phyloP scores from a whole-genome alignment of 2,113 vertebrate species.

The Leucoraja erinaceus region DNA sequence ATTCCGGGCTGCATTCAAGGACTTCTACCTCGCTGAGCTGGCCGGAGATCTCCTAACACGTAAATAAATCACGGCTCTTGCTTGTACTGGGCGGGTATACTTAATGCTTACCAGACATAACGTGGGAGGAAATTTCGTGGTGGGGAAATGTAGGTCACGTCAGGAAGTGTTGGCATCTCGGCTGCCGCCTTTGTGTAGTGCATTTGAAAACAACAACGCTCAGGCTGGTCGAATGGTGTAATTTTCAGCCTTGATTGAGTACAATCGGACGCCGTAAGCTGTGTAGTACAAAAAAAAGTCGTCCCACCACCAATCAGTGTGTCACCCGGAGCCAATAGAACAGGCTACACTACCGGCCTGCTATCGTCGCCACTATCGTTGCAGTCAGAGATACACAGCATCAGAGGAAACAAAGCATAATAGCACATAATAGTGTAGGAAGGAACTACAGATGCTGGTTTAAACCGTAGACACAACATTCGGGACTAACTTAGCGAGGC shows the following conservation, averaged over 20 bases:
- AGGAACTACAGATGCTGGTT: too few relatives aligned
- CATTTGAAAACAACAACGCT: constrained; percentile 5
- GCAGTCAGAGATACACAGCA: constrained; percentile 5
- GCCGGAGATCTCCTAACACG: neutral
- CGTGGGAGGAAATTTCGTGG: neutral
- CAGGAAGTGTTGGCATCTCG: neutral
- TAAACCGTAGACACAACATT: too few relatives aligned
- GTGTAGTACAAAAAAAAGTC: neutral
- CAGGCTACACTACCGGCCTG: constrained; percentile 1
- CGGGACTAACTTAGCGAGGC: too few relatives aligned
- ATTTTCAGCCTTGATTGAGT: constrained; percentile 33
- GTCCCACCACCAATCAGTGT: constrained; percentile 6
- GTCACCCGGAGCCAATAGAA: constrained; percentile 2
- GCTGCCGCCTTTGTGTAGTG: neutral
- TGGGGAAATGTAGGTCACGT: neutral
- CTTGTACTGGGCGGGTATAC: neutral
- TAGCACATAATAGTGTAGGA: neutral
- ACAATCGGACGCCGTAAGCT: neutral
- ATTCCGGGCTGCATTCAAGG: neutral
- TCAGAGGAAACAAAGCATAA: constrained; percentile 14
- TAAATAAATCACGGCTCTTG: neutral
- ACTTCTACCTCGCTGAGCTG: neutral
- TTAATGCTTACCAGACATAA: neutral
- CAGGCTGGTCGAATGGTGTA: constrained; percentile 9
- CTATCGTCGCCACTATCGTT: neutral